These are phyloP conservation scores for Endomychus coccineus DNA, from an alignment of 2,888 invertebrate species.

Conservation along the genomic window DNA sequence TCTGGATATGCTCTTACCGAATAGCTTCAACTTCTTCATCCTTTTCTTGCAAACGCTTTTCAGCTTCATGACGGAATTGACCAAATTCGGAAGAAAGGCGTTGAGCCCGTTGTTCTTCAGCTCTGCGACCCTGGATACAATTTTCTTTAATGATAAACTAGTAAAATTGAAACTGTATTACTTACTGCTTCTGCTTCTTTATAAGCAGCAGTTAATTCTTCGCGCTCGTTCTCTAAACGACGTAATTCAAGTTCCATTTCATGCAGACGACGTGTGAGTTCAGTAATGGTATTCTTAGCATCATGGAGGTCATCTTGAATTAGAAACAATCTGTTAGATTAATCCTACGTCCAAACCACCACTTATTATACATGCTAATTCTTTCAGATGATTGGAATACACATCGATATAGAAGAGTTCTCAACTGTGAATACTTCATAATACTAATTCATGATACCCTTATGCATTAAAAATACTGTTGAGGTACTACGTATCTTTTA, in stretches of 20 bases:
- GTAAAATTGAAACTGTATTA: conserved; percentile 25
- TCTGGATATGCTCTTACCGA: conserved; percentile 73
- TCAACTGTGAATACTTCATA: too few relatives aligned
- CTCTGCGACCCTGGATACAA: conserved; percentile 75
- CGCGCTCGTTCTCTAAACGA: conserved; percentile 97
- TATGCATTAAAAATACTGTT: too few relatives aligned
- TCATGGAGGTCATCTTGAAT: conserved; percentile 88
- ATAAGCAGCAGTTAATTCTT: conserved; percentile 95
- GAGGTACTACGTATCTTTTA: too few relatives aligned
- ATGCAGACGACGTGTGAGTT: conserved; percentile 94
- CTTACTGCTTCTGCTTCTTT: conserved; percentile 97
- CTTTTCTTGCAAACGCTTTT: conserved; percentile 94
- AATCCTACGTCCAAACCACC: too few relatives aligned
- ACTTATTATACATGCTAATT: too few relatives aligned
- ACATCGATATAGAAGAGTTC: too few relatives aligned
- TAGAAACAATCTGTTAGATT: too few relatives aligned
- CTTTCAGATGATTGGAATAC: too few relatives aligned
- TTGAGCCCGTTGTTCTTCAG: conserved; percentile 93
- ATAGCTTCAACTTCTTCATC: conserved; percentile 97
- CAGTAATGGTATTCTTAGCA: conserved; percentile 86
- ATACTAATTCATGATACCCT: too few relatives aligned
- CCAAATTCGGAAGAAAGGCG: conserved; percentile 88
- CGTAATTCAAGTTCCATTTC: conserved; percentile 95
- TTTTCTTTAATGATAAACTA: conserved; percentile 9
- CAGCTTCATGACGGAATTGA: conserved; percentile 93